Base-by-base conservation (phyloP, 1,140 invertebrate genomes). In the Forficula auricularia region DNA sequence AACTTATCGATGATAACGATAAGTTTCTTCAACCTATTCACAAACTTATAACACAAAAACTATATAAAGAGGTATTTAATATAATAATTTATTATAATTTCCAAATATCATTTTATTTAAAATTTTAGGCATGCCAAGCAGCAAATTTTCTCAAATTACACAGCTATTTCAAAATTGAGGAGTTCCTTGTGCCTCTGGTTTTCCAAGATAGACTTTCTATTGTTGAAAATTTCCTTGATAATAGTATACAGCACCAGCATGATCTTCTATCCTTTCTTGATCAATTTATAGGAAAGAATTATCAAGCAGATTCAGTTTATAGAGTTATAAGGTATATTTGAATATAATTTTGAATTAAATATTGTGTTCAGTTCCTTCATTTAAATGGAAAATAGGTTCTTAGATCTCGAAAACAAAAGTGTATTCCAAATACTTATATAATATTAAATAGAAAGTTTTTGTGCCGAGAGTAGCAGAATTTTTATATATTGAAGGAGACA, bases 171-270 rank as follows among this genome's bases (percentile, higher is more conserved):
- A 51, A 57, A 15, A 65, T 79, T 34, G 65, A 77, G 55, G 67
- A 73, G 42, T 67, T 83, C 50, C 48, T 82, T 3, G 59, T 84
- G 48, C 79, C 80, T 13, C 57, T 85, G 14, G 62, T 83, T 50
- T 58, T 83, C 10, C 78, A 82, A 66, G 78, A 82, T 52, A 80
- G 79, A 55, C 50, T 72, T 18, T 69, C 65, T 49, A 51, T 77
- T 19, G 67, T 74, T 33, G 75, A 82, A 57, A 71, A 75, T 43
- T 80, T 79, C 61, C 55, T 82, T 40, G 51, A 52, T 31, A 62
- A 65, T 32, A 71, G 67, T 47, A 65, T 65, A n/a, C 48, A 66
- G 7, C 67, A 74, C 42, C 76, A 78, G 48, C 53, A 54, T 35
- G 58, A 61, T 9, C 57, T 79, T 8, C 60, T 82, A 0, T 55